Evolutionary conservation across 2,113 vertebrate species (phyloP).

Genomic region (Zapornia atra): DNA sequence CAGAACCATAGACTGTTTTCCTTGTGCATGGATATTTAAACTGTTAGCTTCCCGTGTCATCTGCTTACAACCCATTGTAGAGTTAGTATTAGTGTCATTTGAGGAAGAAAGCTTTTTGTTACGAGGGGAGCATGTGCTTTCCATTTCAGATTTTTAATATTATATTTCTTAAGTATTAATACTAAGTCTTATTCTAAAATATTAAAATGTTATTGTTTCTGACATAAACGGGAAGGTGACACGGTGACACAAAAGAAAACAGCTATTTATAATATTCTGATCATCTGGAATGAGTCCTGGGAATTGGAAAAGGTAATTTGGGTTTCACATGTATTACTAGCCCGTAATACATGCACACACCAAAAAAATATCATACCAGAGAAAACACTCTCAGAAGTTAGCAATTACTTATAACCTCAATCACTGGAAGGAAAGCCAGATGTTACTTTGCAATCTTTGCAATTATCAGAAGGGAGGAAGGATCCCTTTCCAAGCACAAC

Average conservation of each 20-base stretch:
- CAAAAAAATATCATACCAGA: neutral
- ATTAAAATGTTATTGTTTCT: neutral
- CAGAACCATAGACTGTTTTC: neutral
- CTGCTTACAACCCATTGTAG: neutral
- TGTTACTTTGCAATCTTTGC: neutral
- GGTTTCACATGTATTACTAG: neutral
- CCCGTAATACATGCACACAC: neutral
- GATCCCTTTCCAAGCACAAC: neutral
- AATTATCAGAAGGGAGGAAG: neutral
- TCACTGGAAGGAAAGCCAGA: neutral
- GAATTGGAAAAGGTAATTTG: neutral
- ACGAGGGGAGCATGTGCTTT: neutral
- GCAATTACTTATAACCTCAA: neutral
- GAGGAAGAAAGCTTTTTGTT: neutral
- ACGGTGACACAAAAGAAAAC: neutral
- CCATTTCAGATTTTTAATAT: neutral
- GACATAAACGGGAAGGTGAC: neutral
- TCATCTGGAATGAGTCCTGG: neutral
- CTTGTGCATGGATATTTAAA: neutral
- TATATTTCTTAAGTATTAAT: neutral
- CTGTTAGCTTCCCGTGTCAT: rapidly evolving
- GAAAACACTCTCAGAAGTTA: neutral
- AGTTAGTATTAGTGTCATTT: neutral
- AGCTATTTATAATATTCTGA: neutral
- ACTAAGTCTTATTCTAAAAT: neutral